A percentile compares a stretch with the other conserved stretches of the same genome.
These are phyloP conservation scores for Onychomys arenicola DNA, from an alignment of 2,797 vertebrate species.

Conservation along the genomic window DNA sequence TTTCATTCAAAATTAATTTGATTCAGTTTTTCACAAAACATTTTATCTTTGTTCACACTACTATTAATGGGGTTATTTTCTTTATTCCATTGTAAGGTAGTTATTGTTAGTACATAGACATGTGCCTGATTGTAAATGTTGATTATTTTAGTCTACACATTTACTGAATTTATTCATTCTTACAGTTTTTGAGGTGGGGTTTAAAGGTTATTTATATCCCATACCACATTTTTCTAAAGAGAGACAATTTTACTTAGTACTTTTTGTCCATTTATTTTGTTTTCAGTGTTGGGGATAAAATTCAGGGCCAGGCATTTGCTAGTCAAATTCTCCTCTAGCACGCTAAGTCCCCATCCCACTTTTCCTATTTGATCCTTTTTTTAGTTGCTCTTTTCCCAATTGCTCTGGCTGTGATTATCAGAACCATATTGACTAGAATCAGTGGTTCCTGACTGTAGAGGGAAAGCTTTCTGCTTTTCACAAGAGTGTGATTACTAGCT, in stretches of 20 bases:
- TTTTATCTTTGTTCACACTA: neutral
- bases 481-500: neutral
- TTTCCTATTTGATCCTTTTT: neutral
- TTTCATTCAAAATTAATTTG: neutral
- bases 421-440: neutral
- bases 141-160: neutral
- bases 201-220: neutral
- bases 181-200: neutral
- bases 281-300: neutral
- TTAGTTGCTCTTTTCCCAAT: neutral
- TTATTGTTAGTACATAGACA: neutral
- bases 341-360: neutral
- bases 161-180: neutral
- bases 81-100: neutral
- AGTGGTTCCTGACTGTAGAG: neutral
- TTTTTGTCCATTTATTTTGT: neutral
- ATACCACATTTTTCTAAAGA: neutral
- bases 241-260: neutral
- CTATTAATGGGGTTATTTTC: neutral
- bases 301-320: neutral
- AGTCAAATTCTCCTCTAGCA: neutral
- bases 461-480: neutral
- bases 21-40: constrained; percentile 36
- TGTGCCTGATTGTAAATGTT: neutral
- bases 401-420: neutral